Evolutionary conservation across 2,797 vertebrate species (phyloP), one percentile per base, ranked within the genome.

Genomic region (Pteronotus mesoamericanus): DNA sequence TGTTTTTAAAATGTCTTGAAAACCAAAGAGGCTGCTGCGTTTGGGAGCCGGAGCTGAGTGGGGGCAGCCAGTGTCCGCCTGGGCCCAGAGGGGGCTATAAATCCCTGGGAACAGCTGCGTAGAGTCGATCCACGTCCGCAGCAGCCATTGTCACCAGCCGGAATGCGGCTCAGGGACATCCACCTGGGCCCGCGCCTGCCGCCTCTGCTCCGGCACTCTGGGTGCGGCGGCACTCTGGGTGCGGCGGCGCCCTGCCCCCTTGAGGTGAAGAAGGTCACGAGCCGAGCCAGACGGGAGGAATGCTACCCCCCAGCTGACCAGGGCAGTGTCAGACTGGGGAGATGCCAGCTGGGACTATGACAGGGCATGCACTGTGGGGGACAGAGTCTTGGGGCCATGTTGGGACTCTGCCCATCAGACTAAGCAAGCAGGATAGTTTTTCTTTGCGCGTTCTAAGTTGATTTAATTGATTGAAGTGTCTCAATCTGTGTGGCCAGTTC

Each of bases 231-330:
- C 59, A 61, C 77, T 68, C n/a, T 93, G 80, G 61, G 94, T 66
- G 55, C 94, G 94, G 80, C 14, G 37, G 95, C 59, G 61, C 77
- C 68, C n/a, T 93, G 80, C 96, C 93, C 96, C 77, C 92, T n/a
- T 6, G 4, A 96, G 96, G 79, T 96, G 96, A 94, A 94, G 92
- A 94, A 71, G 66, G 69, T 92, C 89, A 64, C 96, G 95, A 96
- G 97, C 97, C 94, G 89, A 87, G 97, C 97, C 64, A 86, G 89
- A 89, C 0, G 0, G 95, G 96, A 97, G 98, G 96, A 97, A 97
- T 97, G 80, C 96, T 91, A 57, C 78, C 77, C 90, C 91, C 97
- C 96, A 39, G 88, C 98, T 95, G 97, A 93, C 97, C 86, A 82
- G 29, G 26, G 95, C 83, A 8, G 0, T 16, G 26, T 83, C 57